phyloP scores from a whole-genome alignment of 1,140 invertebrate genomes.

The Drosophila varians region DNA sequence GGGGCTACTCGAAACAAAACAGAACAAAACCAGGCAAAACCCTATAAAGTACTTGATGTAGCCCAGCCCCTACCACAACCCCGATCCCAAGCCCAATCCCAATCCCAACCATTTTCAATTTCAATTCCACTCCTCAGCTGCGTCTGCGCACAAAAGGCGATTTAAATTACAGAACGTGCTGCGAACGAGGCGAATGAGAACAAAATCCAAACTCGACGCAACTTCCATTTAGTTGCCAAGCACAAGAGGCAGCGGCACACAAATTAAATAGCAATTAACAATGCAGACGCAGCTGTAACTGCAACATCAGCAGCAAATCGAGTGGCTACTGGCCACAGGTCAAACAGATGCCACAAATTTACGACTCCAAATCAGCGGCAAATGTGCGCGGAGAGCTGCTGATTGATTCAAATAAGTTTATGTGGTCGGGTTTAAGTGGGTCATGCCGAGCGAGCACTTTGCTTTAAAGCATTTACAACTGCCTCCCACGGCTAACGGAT shows the following conservation, averaged over 20 bases:
- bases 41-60: slow-evolving; percentile 54
- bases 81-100: not conserved
- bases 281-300: slow-evolving; percentile 52
- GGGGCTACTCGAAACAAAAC: slow-evolving; percentile 15
- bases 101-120: not conserved
- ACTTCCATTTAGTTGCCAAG: slow-evolving; percentile 57
- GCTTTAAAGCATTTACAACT: slow-evolving; percentile 44
- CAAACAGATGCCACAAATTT: slow-evolving; percentile 53
- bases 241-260: slow-evolving; percentile 40
- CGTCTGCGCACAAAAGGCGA: slow-evolving; percentile 70
- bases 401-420: slow-evolving; percentile 75
- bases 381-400: slow-evolving; percentile 73
- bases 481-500: slow-evolving; percentile 63
- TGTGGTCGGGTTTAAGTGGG: slow-evolving; percentile 28
- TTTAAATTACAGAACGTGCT: slow-evolving; percentile 80
- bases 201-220: slow-evolving; percentile 25
- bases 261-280: slow-evolving; percentile 80
- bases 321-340: slow-evolving; percentile 45
- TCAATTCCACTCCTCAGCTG: slow-evolving; percentile 32
- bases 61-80: not conserved
- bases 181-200: slow-evolving; percentile 24
- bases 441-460: slow-evolving; percentile 51
- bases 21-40: slow-evolving; percentile 36
- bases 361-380: slow-evolving; percentile 73
- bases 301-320: slow-evolving; percentile 37